Percentiles rank a stretch among this genome's conserved stretches.
Conservation (phyloP, 2,797 vertebrate species). For the Limosa lapponica region DNA sequence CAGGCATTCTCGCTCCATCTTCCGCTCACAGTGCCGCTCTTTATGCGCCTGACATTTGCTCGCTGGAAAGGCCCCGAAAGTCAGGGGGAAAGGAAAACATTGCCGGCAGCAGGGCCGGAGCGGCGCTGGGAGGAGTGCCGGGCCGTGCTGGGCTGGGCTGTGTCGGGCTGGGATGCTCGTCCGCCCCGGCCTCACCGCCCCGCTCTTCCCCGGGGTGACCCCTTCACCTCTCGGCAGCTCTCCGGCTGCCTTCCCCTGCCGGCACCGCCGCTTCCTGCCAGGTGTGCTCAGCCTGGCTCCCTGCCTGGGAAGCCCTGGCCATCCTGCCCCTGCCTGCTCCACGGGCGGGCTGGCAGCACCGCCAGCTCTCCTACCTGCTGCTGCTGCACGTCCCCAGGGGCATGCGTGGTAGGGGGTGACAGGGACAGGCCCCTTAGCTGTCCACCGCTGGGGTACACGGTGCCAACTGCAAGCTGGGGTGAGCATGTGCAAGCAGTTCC, state of each 20-base stretch:
- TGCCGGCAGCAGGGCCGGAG: constrained; percentile 21
- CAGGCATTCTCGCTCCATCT: constrained; percentile 70
- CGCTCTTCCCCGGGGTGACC: constrained; percentile 48
- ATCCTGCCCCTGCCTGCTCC: constrained; percentile 30
- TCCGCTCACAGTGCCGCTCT: constrained; percentile 73
- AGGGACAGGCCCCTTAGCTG: neutral
- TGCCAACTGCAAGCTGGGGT: neutral
- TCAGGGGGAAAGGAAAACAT: constrained; percentile 71
- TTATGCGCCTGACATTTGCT: constrained; percentile 76
- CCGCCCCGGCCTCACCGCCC: neutral
- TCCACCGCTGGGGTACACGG: neutral
- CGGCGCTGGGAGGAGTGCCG: neutral
- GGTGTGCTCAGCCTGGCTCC: constrained; percentile 61
- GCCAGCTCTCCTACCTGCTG: neutral
- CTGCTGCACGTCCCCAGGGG: neutral
- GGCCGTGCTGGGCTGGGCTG: neutral
- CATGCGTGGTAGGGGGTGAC: accelerated
- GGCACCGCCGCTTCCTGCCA: constrained; percentile 36
- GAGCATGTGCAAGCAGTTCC: accelerated
- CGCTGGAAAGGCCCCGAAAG: constrained; percentile 62
- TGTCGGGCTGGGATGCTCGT: neutral
- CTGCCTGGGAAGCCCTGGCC: constrained; percentile 42
- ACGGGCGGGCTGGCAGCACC: neutral
- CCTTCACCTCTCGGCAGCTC: constrained; percentile 56
- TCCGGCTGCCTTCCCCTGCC: constrained; percentile 23